Conservation (phyloP, 2,113 vertebrate species). For the Varanus salvator region DNA sequence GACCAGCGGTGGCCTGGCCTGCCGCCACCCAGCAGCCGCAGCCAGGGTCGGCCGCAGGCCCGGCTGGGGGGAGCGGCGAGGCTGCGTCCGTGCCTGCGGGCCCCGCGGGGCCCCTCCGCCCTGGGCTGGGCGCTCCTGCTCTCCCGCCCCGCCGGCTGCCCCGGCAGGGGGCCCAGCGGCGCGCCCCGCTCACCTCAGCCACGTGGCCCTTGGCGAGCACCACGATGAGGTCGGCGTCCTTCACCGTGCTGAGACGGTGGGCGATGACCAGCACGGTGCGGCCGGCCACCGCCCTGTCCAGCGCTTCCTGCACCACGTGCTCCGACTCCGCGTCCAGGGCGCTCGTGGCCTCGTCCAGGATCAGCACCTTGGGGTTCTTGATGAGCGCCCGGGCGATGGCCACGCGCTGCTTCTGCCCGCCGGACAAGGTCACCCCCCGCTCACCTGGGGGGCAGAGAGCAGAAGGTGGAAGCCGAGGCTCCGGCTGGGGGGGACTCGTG, state of each 20-base stretch:
- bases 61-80: too few species aligned
- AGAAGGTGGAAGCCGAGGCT: rapidly evolving
- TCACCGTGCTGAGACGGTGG: slow-evolving; percentile 94
- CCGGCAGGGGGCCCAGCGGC: too few species aligned
- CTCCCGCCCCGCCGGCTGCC: too few species aligned
- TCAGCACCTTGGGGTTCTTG: slow-evolving; percentile 88
- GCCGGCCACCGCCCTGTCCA: slow-evolving; percentile 85
- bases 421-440: slow-evolving; percentile 88
- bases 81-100: too few species aligned
- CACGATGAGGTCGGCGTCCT: slow-evolving; percentile 84
- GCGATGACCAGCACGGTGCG: slow-evolving; percentile 95
- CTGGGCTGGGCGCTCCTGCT: too few species aligned
- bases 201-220: slow-evolving; percentile 88
- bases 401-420: slow-evolving; percentile 94
- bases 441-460: slow-evolving; percentile 78
- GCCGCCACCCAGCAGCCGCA: too few species aligned
- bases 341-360: slow-evolving; percentile 95
- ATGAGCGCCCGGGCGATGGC: slow-evolving; percentile 93
- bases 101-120: too few species aligned
- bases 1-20: too few species aligned
- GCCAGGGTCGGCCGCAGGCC: too few species aligned
- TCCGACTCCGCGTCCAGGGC: slow-evolving; percentile 91
- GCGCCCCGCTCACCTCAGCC: slow-evolving; percentile 81
- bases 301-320: slow-evolving; percentile 88
- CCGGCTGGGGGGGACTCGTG: too few species aligned